Conservation (phyloP, 1,140 invertebrate genomes). For the Antheraea mylitta region DNA sequence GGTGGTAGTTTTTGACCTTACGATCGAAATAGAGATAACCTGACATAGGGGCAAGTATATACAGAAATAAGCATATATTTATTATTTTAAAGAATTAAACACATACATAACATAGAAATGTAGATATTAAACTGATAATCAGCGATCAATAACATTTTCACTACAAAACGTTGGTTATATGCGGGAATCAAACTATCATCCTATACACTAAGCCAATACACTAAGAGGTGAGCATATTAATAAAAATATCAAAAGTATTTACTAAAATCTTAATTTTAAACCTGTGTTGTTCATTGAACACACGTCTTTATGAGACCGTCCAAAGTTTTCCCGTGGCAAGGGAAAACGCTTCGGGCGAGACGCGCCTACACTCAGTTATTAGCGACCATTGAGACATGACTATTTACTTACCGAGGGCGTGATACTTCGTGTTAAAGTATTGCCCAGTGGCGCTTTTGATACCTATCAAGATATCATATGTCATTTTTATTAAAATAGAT, state of each 20-base stretch:
- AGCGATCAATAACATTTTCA: too few relatives aligned
- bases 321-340: constrained; percentile 49
- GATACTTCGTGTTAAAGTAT: constrained; percentile 31
- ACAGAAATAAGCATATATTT: too few relatives aligned
- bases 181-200: too few relatives aligned
- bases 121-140: too few relatives aligned
- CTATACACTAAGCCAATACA: too few relatives aligned
- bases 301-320: constrained; percentile 27
- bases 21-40: too few relatives aligned
- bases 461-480: constrained; percentile 8
- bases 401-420: constrained; percentile 60
- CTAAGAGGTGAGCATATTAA: not conserved
- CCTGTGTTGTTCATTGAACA: not conserved
- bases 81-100: too few relatives aligned
- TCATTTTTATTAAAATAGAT: not conserved
- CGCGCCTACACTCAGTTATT: constrained; percentile 55
- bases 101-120: too few relatives aligned
- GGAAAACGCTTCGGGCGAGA: constrained; percentile 45
- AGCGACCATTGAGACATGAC: constrained; percentile 60
- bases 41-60: too few relatives aligned
- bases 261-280: not conserved
- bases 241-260: not conserved
- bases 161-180: too few relatives aligned
- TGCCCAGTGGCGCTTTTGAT: constrained; percentile 32
- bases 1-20: too few relatives aligned